These are phyloP conservation scores for Pseudochirops corinnae DNA, from an alignment of 2,797 vertebrate genomes.

Conservation along the genomic window DNA sequence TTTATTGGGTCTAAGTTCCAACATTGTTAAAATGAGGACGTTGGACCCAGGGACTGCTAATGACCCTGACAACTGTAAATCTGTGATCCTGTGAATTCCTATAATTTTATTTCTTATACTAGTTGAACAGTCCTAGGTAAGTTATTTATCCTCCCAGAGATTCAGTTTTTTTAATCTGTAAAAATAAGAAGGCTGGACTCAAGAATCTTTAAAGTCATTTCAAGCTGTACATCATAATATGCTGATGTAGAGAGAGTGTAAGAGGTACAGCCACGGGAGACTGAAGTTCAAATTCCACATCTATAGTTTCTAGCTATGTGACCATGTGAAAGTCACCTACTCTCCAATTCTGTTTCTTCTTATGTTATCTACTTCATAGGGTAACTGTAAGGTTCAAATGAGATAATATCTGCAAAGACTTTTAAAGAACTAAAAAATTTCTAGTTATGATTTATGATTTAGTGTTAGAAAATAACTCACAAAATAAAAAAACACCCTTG, in stretches of 20 bases:
- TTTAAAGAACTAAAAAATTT: neutral
- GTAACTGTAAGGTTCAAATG: neutral
- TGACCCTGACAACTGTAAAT: neutral
- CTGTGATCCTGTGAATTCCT: neutral
- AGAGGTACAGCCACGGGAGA: neutral
- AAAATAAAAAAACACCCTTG: slow-evolving; percentile 60
- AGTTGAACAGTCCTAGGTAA: neutral
- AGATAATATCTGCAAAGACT: neutral
- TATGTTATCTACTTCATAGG: neutral
- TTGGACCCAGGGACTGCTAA: neutral
- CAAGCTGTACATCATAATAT: neutral
- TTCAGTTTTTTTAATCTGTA: neutral
- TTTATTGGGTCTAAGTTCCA: neutral
- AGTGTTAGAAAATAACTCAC: slow-evolving; percentile 19
- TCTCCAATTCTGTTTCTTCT: neutral
- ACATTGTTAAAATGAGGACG: too few species aligned
- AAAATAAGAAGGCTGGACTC: neutral
- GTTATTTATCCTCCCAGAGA: neutral
- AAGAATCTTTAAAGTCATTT: neutral
- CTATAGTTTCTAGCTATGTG: neutral
- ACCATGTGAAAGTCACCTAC: neutral
- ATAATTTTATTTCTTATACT: too few species aligned
- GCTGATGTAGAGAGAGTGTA: neutral
- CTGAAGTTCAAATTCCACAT: neutral
- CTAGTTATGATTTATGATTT: neutral